phyloP scores from a whole-genome alignment of 2,797 vertebrate species.

The Cygnus olor region DNA sequence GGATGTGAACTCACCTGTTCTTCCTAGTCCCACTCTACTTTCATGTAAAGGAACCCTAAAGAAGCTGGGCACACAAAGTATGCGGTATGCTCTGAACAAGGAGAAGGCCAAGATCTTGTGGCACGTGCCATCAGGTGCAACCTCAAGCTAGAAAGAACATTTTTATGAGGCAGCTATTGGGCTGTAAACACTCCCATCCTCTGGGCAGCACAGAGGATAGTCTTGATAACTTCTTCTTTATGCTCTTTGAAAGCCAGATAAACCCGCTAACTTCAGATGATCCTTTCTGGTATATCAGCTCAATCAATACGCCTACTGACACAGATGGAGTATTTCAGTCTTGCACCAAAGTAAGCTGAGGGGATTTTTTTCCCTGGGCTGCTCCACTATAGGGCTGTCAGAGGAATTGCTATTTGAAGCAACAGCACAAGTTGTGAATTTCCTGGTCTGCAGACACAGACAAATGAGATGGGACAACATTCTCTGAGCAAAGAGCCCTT shows the following conservation, averaged over 20 bases:
- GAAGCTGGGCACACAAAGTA: background rate
- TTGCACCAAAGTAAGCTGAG: background rate
- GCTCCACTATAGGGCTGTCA: background rate
- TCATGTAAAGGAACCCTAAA: background rate
- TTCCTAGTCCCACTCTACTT: background rate
- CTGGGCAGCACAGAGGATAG: background rate
- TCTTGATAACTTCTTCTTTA: background rate
- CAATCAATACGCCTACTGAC: background rate
- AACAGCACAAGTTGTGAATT: background rate
- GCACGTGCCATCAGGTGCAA: background rate
- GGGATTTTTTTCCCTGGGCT: background rate
- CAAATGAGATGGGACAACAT: background rate
- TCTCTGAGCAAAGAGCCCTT: background rate
- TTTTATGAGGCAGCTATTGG: background rate
- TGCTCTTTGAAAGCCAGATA: background rate
- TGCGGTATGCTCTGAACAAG: background rate
- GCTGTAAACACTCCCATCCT: background rate
- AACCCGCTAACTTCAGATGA: background rate
- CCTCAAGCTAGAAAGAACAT: background rate
- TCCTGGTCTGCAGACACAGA: background rate
- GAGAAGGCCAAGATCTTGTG: background rate
- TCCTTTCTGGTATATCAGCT: background rate
- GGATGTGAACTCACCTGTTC: accelerated
- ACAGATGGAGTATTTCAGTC: background rate
- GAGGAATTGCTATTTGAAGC: background rate